Evolutionary conservation across 2,888 invertebrate genomes (phyloP).

Genomic region (Holacanthella duospinosa): DNA sequence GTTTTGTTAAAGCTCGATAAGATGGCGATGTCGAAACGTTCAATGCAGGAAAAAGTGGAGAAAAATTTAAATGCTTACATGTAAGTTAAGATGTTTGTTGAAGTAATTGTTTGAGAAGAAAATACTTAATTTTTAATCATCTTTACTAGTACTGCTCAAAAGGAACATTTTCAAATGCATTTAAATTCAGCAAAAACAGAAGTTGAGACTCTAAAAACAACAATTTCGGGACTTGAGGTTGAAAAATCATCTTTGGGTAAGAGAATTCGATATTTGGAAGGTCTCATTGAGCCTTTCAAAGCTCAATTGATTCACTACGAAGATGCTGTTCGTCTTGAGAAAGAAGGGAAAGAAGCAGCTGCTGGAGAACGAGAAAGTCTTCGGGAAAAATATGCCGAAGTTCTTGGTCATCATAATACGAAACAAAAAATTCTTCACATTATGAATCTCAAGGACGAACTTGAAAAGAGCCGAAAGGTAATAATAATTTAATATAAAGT

Average conservation of each 20-base stretch:
- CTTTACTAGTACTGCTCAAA: too few species aligned
- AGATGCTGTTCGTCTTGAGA: not conserved
- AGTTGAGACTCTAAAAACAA: too few species aligned
- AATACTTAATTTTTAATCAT: too few species aligned
- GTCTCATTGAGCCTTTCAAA: not conserved
- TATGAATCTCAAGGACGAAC: not conserved
- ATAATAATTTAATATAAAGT: too few species aligned
- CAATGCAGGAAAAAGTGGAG: too few species aligned
- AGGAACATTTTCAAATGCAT: too few species aligned
- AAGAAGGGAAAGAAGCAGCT: not conserved
- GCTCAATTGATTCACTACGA: not conserved
- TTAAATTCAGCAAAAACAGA: too few species aligned
- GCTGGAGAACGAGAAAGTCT: not conserved
- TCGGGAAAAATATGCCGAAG: not conserved
- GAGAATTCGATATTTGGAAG: not conserved
- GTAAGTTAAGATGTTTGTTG: too few species aligned
- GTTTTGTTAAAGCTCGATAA: too few species aligned
- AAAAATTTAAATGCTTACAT: too few species aligned
- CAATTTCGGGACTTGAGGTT: too few species aligned
- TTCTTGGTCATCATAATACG: not conserved
- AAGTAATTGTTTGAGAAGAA: not conserved
- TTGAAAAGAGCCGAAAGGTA: not conserved
- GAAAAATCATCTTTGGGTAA: not conserved
- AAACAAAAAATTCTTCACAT: conserved; percentile 4
- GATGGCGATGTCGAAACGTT: too few species aligned